Evolutionary conservation across 2,888 invertebrate genomes (phyloP).

Genomic region (Ophioninae sp.): DNA sequence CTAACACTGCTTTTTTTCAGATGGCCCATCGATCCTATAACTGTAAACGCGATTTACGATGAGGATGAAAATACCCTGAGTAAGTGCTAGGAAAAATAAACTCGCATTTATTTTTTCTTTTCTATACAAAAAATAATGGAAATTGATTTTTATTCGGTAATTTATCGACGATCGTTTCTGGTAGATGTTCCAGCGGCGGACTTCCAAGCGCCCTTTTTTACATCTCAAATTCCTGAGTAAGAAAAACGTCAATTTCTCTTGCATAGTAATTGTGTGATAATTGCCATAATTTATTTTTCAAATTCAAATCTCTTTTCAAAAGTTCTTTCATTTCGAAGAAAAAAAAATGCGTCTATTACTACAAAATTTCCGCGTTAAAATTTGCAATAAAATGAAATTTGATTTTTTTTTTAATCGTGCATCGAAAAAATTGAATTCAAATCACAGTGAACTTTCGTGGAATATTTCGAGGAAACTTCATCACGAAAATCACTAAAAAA

Average conservation of each 20-base stretch:
- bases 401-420: no score
- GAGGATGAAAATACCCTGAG: slow-evolving; percentile 77
- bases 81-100: slow-evolving; percentile 13
- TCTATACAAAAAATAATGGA: background rate
- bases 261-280: no score
- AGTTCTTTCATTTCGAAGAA: no score
- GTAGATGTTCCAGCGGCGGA: slow-evolving; percentile 63
- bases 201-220: slow-evolving; percentile 64
- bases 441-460: no score
- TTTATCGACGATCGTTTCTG: background rate
- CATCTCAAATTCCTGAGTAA: slow-evolving; percentile 71
- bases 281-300: no score
- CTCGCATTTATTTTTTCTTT: background rate
- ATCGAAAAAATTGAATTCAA: no score
- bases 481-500: no score
- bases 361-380: no score
- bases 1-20: slow-evolving; percentile 21
- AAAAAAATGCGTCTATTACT: no score
- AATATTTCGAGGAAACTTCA: no score
- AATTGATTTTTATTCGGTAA: background rate
- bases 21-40: slow-evolving; percentile 49
- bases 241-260: background rate
- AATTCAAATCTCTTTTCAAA: no score
- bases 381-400: no score
- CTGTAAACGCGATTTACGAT: slow-evolving; percentile 60